Evolutionary conservation across 2,113 vertebrate species (phyloP).

Genomic region (Notechis scutatus): DNA sequence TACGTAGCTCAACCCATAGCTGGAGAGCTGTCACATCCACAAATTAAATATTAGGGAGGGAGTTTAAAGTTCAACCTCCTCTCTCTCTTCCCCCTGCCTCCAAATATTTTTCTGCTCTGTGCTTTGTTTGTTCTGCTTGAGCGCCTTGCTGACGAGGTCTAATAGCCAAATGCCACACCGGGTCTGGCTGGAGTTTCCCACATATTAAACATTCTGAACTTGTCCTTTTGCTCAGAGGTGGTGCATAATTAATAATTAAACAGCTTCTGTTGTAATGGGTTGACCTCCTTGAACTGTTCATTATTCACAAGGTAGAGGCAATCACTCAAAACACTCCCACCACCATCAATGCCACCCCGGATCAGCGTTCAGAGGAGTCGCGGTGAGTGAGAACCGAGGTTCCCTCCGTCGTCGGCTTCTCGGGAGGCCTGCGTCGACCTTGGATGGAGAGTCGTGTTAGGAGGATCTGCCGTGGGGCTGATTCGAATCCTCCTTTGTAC

Average conservation of each 20-base stretch:
- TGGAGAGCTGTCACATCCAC: conserved; percentile 33
- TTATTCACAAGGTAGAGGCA: conserved; percentile 90
- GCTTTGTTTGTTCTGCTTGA: conserved; percentile 75
- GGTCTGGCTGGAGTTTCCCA: conserved; percentile 69
- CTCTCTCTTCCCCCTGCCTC: conserved; percentile 2
- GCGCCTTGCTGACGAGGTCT: conserved; percentile 79
- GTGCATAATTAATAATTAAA: conserved; percentile 99
- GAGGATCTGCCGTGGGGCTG: neutral
- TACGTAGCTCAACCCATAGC: conserved; percentile 25
- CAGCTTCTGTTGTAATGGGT: conserved; percentile 87
- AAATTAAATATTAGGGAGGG: conserved; percentile 53
- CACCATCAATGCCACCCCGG: conserved; percentile 34
- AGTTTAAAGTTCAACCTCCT: conserved; percentile 42
- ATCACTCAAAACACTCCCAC: conserved; percentile 84
- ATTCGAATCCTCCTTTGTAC: neutral
- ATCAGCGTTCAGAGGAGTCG: conserved; percentile 48
- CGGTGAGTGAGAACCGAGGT: conserved; percentile 61
- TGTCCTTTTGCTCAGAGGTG: conserved; percentile 88
- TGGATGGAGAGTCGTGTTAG: neutral
- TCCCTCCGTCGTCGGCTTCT: conserved; percentile 36
- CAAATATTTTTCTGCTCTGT: conserved; percentile 61
- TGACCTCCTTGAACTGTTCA: conserved; percentile 92
- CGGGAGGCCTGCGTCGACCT: neutral
- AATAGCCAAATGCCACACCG: conserved; percentile 77
- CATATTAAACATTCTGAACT: conserved; percentile 82